These are phyloP conservation scores for Hipposideros larvatus DNA, from an alignment of 2,797 vertebrate species.

Conservation along the genomic window DNA sequence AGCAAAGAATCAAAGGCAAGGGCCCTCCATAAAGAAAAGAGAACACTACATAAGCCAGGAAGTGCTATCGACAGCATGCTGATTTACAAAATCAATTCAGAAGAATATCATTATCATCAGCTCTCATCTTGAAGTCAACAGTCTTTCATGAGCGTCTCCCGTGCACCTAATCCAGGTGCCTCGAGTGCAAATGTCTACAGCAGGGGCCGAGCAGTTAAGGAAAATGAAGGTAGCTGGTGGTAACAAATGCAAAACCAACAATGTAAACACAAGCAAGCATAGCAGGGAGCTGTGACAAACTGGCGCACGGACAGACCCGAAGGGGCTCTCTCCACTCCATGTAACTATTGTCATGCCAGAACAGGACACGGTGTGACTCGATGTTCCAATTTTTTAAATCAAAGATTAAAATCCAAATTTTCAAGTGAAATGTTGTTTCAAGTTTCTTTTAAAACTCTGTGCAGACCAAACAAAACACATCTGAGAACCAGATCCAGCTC, in stretches of 20 bases:
- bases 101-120: neutral
- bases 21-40: neutral
- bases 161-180: neutral
- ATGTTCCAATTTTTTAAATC: neutral
- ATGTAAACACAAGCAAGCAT: neutral
- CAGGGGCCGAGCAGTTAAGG: neutral
- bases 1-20: neutral
- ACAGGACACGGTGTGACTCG: neutral
- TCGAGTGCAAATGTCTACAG: neutral
- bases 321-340: neutral
- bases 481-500: slow-evolving; percentile 11
- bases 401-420: slow-evolving; percentile 41
- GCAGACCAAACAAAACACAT: slow-evolving; percentile 61
- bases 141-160: neutral
- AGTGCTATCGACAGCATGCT: fast-evolving
- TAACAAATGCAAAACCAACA: neutral
- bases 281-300: neutral
- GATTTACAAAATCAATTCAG: neutral
- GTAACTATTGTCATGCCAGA: neutral
- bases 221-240: neutral
- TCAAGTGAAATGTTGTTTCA: slow-evolving; percentile 48
- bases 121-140: neutral
- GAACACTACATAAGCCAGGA: neutral
- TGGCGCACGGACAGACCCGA: neutral
- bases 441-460: slow-evolving; percentile 49